Conservation (phyloP, 2,888 invertebrate genomes). For the Anodontia alba region DNA sequence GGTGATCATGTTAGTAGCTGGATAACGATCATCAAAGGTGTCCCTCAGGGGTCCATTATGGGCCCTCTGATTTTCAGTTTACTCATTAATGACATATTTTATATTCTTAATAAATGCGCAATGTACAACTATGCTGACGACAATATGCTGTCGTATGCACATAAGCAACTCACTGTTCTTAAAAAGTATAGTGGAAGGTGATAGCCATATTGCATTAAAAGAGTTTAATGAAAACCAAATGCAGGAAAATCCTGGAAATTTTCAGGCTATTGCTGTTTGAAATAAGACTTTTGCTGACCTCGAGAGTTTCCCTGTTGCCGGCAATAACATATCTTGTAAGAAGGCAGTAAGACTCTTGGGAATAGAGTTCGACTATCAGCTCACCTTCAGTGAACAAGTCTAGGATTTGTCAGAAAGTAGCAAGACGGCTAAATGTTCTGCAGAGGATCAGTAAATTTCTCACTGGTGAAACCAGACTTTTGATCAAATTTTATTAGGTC, state of each 20-base stretch:
- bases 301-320: background rate
- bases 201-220: background rate
- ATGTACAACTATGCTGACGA: background rate
- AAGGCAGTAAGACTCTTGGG: background rate
- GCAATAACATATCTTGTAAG: background rate
- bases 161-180: background rate
- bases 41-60: background rate
- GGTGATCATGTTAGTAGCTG: background rate
- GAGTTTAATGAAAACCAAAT: slow-evolving; percentile 8
- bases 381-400: slow-evolving; percentile 11
- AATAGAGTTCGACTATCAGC: background rate
- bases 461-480: background rate
- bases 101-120: background rate
- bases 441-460: slow-evolving; percentile 17
- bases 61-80: background rate
- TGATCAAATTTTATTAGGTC: slow-evolving; percentile 1
- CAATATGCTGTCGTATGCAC: background rate
- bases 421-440: slow-evolving; percentile 17
- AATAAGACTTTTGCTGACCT: background rate
- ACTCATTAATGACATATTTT: background rate
- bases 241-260: slow-evolving; percentile 8
- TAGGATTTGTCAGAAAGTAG: slow-evolving; percentile 15
- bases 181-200: background rate
- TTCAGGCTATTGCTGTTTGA: background rate
- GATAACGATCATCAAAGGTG: background rate